phyloP scores from a whole-genome alignment of 2,113 vertebrate genomes.

The Callionymus lyra region DNA sequence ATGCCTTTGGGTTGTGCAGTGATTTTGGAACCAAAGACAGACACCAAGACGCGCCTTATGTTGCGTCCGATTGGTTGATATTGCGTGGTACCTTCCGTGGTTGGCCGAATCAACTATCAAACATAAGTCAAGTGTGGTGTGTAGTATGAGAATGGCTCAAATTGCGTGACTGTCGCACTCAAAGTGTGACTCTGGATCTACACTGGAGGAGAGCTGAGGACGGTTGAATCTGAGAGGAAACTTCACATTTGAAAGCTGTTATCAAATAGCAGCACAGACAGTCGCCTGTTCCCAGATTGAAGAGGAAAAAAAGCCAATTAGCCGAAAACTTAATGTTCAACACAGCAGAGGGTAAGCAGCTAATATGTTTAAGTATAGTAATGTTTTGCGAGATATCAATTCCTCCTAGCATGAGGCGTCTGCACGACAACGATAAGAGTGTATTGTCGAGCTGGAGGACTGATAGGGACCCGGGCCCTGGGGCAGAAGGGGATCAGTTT shows the following conservation, averaged over 20 bases:
- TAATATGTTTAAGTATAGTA: constrained; percentile 34
- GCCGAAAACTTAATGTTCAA: constrained; percentile 15
- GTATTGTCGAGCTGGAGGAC: constrained; percentile 37
- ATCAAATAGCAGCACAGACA: neutral
- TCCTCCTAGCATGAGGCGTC: constrained; percentile 31
- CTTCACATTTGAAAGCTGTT: neutral
- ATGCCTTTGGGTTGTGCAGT: no score
- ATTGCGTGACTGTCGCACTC: no score
- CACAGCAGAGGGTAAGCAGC: constrained; percentile 15
- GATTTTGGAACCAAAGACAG: no score
- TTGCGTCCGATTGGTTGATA: no score
- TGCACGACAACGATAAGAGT: constrained; percentile 49
- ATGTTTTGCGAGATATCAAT: constrained; percentile 32
- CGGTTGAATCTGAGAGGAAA: no score
- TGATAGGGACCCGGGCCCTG: constrained; percentile 34
- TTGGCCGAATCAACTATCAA: no score
- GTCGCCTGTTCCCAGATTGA: neutral
- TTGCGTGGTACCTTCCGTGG: no score
- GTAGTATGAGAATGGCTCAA: no score
- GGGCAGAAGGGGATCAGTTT: constrained; percentile 39
- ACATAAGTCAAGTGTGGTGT: no score
- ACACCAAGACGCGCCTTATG: no score
- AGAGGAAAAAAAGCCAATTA: constrained; percentile 6
- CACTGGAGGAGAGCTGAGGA: neutral
- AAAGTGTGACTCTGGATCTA: no score